Conservation (phyloP, 2,888 invertebrate genomes). For the Zaprionus bogoriensis region DNA sequence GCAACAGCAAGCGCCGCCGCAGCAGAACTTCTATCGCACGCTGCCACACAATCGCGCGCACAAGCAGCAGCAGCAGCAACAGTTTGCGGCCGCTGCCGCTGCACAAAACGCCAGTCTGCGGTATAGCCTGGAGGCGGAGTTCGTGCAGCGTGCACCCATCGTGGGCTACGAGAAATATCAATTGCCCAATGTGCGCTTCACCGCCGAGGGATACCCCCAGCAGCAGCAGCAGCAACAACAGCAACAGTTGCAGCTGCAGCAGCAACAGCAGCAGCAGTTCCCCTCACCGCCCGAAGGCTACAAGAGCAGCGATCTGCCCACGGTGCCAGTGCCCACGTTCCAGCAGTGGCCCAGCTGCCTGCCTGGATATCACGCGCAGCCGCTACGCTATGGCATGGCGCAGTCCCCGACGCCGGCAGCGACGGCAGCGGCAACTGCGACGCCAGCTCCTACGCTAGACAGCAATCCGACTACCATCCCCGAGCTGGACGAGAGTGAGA, state of each 20-base stretch:
- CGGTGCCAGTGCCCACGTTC: conserved; percentile 70
- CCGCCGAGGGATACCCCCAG: conserved; percentile 91
- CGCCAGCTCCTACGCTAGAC: conserved; percentile 45
- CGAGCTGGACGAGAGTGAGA: conserved; percentile 82
- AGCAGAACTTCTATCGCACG: conserved; percentile 88
- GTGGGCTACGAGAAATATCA: conserved; percentile 84
- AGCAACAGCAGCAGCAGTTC: conserved; percentile 81
- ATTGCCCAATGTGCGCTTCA: conserved; percentile 87
- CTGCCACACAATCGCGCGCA: conserved; percentile 88
- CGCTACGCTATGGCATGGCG: conserved; percentile 75
- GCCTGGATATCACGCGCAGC: conserved; percentile 83
- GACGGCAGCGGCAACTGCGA: conserved; percentile 20
- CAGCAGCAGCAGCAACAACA: conserved; percentile 53
- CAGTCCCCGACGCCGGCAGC: conserved; percentile 46
- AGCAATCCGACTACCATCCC: conserved; percentile 83
- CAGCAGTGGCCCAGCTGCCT: conserved; percentile 85
- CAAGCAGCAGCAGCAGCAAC: conserved; percentile 67
- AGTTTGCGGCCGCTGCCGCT: conserved; percentile 65
- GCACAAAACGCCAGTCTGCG: conserved; percentile 85
- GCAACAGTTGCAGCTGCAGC: conserved; percentile 56
- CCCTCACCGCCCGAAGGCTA: conserved; percentile 89
- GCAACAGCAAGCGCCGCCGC: conserved; percentile 60
- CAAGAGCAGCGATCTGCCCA: conserved; percentile 83
- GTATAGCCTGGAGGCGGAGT: conserved; percentile 87
- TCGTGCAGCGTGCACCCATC: conserved; percentile 84